Evolutionary conservation across 2,888 invertebrate genomes (phyloP), one percentile per base, ranked within the genome.

Genomic region (Strigamia maritima): DNA sequence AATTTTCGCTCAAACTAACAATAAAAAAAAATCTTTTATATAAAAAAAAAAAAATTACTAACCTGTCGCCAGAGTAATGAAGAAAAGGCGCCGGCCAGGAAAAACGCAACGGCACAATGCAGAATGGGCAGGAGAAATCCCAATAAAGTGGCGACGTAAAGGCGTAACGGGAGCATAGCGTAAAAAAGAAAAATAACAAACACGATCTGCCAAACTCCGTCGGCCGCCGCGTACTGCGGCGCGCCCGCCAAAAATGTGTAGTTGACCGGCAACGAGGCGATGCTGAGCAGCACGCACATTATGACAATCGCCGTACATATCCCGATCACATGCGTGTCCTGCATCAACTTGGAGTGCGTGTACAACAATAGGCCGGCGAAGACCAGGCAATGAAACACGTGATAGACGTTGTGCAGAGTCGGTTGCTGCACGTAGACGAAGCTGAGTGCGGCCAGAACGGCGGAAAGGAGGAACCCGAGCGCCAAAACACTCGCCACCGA

Each of bases 181-280:
- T 95, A 95, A 22, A 93, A 92, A 81, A 94, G 90, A 86, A 95
- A 95, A 40, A 94, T 91, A 16, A 94, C 94, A 88, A 94, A 94
- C 78, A 93, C 91, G 76, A 94, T 91, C 87, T 97, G 95, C 90
- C 93, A 94, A 2, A 94, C 93, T 75, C 94, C 94, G 84, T 94
- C 94, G 2, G 92, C 93, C 6, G 84, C 84, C 8, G 83, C 83
- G 77, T 83, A 83, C 3, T 35, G 35, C 16, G 79, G 79, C 22
- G 70, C 79, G 24, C 75, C 77, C 28, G 79, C 78, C 7, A 60
- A 35, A 14, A 77, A 76, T n/a, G 65, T 75, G 24, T 78, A 78
- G 40, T 75, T 35, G 31, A 80, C 65, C 84, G 92, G 92, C 85
- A 92, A 87, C 40, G 90, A 89, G 65, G 91, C 88, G 76, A 90